Evolutionary conservation across 2,113 vertebrate species (phyloP), one percentile per base, ranked within the genome.

Genomic region (Pseudopipra pipra): DNA sequence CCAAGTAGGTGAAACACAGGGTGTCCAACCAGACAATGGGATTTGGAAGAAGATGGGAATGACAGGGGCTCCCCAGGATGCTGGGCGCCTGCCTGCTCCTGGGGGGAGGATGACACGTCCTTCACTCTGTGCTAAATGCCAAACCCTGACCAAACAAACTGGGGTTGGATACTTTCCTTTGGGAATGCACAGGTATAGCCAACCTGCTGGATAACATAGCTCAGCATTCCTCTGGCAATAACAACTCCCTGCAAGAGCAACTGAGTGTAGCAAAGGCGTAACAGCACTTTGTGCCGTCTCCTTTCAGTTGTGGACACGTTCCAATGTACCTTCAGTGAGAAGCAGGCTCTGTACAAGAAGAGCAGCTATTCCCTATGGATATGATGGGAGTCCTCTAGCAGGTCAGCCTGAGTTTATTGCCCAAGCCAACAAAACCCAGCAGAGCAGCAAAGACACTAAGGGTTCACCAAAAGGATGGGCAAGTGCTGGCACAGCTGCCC

Each of bases 51-150:
- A 21, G 65, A 19, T 2, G 17, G 62, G 39, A 47, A 19, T 4
- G 8, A 5, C 1, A 2, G 65, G 0, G 2, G 35, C 22, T 19
- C 25, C 44, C 6, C 2, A 1, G 51, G 51, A 18, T 22, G 52
- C 65, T 43, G 6, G 0, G 59, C 39, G 15, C 44, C 44, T 12
- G 33, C 11, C 1, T 3, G 16, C 56, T 20, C n/a, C 6, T 10
- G 11, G 25, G 22, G 25, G 49, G 35, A 37, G 9, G 14, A 41
- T 5, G 47, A 61, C 46, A 14, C 8, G 9, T 7, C 52, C 59
- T 22, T 7, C 12, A 12, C 47, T 47, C 46, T 22, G 59, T 17
- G 21, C 55, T 10, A 2, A 47, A 14, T 2, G 0, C 46, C 25
- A 19, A 0, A 46, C 63, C 0, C 30, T 7, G 25, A 8, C 31